Evolutionary conservation across 2,797 vertebrate species (phyloP), one percentile per base, ranked within the genome.

Genomic region (Bradypus variegatus): DNA sequence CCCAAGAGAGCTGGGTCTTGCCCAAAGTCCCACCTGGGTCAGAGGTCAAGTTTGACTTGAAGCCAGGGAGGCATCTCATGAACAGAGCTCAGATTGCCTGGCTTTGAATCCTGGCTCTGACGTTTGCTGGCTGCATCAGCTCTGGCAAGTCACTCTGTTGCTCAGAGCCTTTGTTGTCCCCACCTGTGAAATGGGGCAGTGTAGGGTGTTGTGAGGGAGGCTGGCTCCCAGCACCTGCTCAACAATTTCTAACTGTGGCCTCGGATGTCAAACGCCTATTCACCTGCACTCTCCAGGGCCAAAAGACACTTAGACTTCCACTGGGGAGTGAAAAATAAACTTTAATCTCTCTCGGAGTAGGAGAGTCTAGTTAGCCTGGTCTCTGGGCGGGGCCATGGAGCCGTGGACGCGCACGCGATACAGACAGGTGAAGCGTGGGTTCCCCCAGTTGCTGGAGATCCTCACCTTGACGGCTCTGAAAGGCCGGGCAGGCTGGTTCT

Each of bases 401-500:
- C 97, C 97, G 0, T 96, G 96, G 53, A 96, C 95, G 0, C 96
- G 94, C 55, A 97, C 95, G 0, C 96, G 96, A 92, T 97, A 97
- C 8, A 97, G 91, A 69, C 97, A 97, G 89, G 97, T 97, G 77
- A 95, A 96, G 41, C 89, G 92, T 0, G 89, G 60, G 86, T 96
- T 95, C 48, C 97, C 97, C 97, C 97, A 97, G 81, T 97, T 97
- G 92, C 94, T 97, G 1, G 92, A 91, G 33, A 97, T 94, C 92
- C 96, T 96, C 91, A 97, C 91, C 84, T 96, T 96, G 82, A 97
- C 92, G 0, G 82, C 87, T 6, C 88, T 60, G 69, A 96, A 97
- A 1, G 60, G n/a, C 70, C 92, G 94, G 62, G 45, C 29, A 2
- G 89, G 91, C 45, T 95, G 82, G 64, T 96, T 97, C 97, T 97